These are phyloP conservation scores for Drosophila rhopaloa DNA, from an alignment of 1,140 invertebrate genomes.

Conservation along the genomic window DNA sequence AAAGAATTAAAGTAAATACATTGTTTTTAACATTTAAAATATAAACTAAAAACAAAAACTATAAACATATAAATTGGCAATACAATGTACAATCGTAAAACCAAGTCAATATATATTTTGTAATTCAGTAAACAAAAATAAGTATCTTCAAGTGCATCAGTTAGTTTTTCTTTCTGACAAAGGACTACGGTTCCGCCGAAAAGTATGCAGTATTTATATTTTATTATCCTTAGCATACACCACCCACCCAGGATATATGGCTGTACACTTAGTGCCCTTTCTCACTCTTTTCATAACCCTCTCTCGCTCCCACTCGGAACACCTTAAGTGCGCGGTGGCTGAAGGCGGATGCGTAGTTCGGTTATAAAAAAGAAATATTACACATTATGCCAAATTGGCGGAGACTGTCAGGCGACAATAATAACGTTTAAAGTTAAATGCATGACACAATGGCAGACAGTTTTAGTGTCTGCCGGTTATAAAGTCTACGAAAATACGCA, in stretches of 20 bases:
- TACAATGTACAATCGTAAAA: no score
- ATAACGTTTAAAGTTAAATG: constrained; percentile 81
- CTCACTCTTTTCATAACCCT: constrained; percentile 1
- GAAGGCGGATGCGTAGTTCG: constrained; percentile 61
- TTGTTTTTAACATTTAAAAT: no score
- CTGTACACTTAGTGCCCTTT: constrained; percentile 10
- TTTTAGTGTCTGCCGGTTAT: constrained; percentile 69
- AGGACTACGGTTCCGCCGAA: constrained; percentile 3
- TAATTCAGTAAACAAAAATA: neutral
- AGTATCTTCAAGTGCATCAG: constrained; percentile 1
- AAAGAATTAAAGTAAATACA: no score
- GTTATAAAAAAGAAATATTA: constrained; percentile 83
- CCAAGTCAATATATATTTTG: no score
- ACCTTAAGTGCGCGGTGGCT: constrained; percentile 56
- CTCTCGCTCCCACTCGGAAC: constrained; percentile 30
- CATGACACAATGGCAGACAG: constrained; percentile 72
- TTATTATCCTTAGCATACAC: constrained; percentile 68
- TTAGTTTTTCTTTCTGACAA: constrained; percentile 4
- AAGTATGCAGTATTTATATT: constrained; percentile 72
- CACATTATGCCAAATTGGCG: constrained; percentile 81
- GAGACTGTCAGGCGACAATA: constrained; percentile 80
- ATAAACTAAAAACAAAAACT: no score
- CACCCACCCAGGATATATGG: constrained; percentile 38
- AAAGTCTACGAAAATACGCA: constrained; percentile 63
- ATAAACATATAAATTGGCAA: no score